These are phyloP conservation scores for Drosophila nigricruria DNA, from an alignment of 2,888 invertebrate species.

Conservation along the genomic window DNA sequence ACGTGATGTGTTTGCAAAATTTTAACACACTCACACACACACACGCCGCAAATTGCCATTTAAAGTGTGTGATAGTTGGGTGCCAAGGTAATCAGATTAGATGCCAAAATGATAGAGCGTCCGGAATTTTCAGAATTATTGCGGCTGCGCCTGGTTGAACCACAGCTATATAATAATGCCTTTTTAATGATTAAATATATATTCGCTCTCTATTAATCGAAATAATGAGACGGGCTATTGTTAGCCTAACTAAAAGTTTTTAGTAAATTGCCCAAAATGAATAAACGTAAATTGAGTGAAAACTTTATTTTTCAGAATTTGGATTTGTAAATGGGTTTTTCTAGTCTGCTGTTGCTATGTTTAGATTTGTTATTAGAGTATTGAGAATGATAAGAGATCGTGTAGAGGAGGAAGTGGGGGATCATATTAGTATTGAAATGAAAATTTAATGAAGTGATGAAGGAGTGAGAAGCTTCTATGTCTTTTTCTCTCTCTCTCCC, in stretches of 20 bases:
- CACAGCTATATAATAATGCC: not conserved
- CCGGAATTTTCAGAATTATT: conserved; percentile 21
- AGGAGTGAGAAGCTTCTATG: too few species aligned
- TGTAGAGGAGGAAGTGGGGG: too few species aligned
- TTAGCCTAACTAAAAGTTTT: not conserved
- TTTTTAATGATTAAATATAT: conserved; percentile 2
- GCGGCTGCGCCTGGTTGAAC: conserved; percentile 5
- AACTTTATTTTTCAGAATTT: too few species aligned
- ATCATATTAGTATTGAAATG: too few species aligned
- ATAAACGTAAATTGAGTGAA: not conserved
- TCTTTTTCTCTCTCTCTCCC: too few species aligned
- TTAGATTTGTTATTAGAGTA: too few species aligned
- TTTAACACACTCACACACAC: conserved; percentile 12
- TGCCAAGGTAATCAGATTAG: conserved; percentile 62
- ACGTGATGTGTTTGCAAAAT: conserved; percentile 59
- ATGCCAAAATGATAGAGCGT: conserved; percentile 53
- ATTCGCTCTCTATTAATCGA: conserved; percentile 1
- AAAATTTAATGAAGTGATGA: too few species aligned
- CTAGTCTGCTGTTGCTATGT: too few species aligned
- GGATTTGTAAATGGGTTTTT: too few species aligned
- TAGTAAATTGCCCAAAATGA: not conserved
- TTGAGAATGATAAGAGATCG: too few species aligned
- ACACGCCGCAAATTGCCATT: conserved; percentile 47
- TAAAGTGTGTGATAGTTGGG: conserved; percentile 59
- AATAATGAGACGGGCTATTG: not conserved